A percentile compares a stretch with the other conserved stretches of the same genome.
Evolutionary conservation across 1,140 invertebrate species (phyloP).

Genomic region (Drosophila ficusphila): DNA sequence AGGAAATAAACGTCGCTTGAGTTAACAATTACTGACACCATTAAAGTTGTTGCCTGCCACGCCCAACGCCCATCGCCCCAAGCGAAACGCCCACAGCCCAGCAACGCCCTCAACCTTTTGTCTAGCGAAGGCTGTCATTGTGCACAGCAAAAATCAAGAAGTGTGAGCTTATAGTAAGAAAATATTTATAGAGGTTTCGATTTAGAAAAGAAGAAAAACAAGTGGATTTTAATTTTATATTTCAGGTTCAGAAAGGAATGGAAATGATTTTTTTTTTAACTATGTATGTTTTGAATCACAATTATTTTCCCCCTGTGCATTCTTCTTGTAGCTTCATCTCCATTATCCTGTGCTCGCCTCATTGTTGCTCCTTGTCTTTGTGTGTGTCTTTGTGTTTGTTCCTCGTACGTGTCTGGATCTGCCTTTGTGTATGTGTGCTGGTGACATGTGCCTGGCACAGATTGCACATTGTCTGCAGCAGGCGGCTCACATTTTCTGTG

Average conservation of each 20-base stretch:
- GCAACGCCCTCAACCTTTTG: conserved; percentile 45
- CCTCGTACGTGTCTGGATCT: background rate
- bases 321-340: conserved; percentile 34
- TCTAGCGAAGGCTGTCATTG: conserved; percentile 57
- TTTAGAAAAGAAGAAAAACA: too few relatives aligned
- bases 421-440: conserved; percentile 28
- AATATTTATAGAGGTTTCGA: too few relatives aligned
- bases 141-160: background rate
- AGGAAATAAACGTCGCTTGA: conserved; percentile 82
- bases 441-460: conserved; percentile 76
- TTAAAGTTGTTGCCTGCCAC: conserved; percentile 71
- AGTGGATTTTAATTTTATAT: too few relatives aligned
- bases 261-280: too few relatives aligned
- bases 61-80: conserved; percentile 15
- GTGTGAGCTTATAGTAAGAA: too few relatives aligned
- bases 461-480: conserved; percentile 74
- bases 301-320: conserved; percentile 6
- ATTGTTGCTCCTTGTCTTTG: conserved; percentile 46
- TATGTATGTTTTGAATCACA: too few relatives aligned
- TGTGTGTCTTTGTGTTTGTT: conserved; percentile 15
- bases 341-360: conserved; percentile 30
- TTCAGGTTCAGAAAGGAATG: too few relatives aligned
- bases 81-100: too few relatives aligned
- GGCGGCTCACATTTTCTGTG: conserved; percentile 59
- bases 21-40: conserved; percentile 82